Evolutionary conservation across 92 coral and sea anemone species (phyloP).

Genomic region (Diadumene lineata): DNA sequence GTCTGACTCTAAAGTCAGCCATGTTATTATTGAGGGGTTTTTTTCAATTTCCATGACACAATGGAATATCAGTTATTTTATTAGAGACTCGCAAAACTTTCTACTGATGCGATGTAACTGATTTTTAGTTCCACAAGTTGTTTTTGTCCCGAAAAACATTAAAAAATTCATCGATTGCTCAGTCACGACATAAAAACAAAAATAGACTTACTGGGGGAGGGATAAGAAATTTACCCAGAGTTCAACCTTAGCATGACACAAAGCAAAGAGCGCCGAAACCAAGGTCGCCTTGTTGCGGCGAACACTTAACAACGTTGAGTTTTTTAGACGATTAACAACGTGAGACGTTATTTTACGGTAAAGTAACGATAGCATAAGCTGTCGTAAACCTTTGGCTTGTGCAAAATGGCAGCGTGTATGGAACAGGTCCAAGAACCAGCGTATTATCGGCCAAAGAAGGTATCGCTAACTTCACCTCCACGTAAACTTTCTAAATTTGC

Average conservation of each 20-base stretch:
- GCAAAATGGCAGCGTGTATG: slow-evolving; percentile 13
- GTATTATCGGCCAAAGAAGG: slow-evolving; percentile 35
- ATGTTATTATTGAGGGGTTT: background rate
- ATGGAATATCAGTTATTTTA: background rate
- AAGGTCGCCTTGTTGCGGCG: slow-evolving; percentile 22
- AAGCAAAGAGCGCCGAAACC: slow-evolving; percentile 4
- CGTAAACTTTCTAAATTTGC: background rate
- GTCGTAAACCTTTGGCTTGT: background rate
- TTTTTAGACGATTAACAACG: slow-evolving; percentile 8
- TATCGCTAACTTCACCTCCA: background rate
- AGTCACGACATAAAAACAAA: background rate
- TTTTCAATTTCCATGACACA: background rate
- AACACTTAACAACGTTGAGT: background rate
- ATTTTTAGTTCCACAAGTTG: background rate
- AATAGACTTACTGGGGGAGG: background rate
- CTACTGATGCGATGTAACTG: background rate
- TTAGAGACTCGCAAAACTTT: background rate
- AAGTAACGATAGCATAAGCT: background rate
- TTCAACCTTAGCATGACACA: background rate
- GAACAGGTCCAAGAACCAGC: slow-evolving; percentile 14
- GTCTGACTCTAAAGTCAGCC: no score
- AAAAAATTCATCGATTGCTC: background rate
- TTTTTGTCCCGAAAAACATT: background rate
- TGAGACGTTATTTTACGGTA: background rate
- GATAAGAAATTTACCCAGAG: background rate